A percentile compares a stretch with the other conserved stretches of the same genome.
Evolutionary conservation across 2,888 invertebrate species (phyloP).

Genomic region (Nymphalis c-album): DNA sequence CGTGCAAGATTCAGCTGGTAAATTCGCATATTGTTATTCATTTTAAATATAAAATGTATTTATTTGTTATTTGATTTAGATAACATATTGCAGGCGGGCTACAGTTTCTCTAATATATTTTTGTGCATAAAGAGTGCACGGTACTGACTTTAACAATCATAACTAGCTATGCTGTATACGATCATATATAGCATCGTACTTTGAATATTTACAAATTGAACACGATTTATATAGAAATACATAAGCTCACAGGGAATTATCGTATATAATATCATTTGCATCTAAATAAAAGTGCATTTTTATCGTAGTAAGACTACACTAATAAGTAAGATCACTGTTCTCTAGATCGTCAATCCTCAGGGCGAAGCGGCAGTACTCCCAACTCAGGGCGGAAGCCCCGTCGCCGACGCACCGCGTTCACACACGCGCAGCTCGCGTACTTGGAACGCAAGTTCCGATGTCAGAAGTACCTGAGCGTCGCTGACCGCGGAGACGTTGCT

Average conservation of each 20-base stretch:
- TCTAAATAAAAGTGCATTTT: not conserved
- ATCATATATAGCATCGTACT: too few species aligned
- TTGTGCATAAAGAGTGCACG: too few species aligned
- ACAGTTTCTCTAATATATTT: too few species aligned
- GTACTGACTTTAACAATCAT: too few species aligned
- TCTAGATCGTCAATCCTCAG: constrained; percentile 55
- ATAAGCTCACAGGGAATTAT: not conserved
- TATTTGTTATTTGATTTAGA: too few species aligned
- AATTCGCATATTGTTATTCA: not conserved
- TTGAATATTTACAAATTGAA: too few species aligned
- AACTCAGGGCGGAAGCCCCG: constrained; percentile 88
- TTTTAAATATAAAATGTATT: too few species aligned
- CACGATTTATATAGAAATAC: too few species aligned
- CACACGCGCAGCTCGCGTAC: constrained; percentile 95
- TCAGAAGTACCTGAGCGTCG: constrained; percentile 96
- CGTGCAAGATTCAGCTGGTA: constrained; percentile 65
- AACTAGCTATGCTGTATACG: too few species aligned
- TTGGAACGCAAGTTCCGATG: constrained; percentile 95
- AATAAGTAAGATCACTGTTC: not conserved
- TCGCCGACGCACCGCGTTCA: constrained; percentile 93
- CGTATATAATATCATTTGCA: not conserved
- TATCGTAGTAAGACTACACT: not conserved
- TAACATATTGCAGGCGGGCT: too few species aligned
- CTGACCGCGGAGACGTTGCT: constrained; percentile 95
- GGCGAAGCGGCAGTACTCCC: constrained; percentile 48